Evolutionary conservation across 2,797 vertebrate genomes (phyloP), one percentile per base, ranked within the genome.

Genomic region (Luscinia megarhynchos): DNA sequence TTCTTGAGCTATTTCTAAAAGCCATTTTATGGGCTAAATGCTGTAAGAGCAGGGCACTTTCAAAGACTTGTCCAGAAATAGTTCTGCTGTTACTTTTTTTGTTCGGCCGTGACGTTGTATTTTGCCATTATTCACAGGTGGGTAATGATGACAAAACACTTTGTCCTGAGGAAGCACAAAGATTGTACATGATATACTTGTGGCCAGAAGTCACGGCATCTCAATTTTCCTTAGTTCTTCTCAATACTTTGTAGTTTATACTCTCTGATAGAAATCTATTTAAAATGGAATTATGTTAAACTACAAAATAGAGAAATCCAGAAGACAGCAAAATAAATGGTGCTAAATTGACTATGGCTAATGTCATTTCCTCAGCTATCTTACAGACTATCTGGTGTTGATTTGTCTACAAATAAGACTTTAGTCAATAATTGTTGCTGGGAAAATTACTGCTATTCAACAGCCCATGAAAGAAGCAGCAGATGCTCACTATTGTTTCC

Each of bases 1-100:
- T 45, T 36, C 34, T 84, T 90, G 40, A 87, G 43, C 36, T 94
- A 34, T 87, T 93, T 93, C 68, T 94, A 34, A 80, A 90, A 58
- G 20, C 23, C 8, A 3, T 83, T 89, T 90, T 80, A 36, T 54
- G 22, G 15, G 17, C 41, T 84, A 64, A 74, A 63, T 55, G 40
- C 20, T 78, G 23, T 83, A 43, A 72, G 61, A 62, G 22, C 29
- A 64, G 50, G 27, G 9, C 62, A 87, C 19, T 72, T 87, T 45
- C 50, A 83, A 68, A 80, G 68, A 63, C 46, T 83, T 75, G 20
- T 43, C 46, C 72, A 83, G 34, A 84, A 95, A 84, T 51, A 84
- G 45, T 82, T 93, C 43, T 73, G 20, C 48, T 75, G 27, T 68
- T 89, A 4, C 43, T 61, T 92, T 83, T 85, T 87, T 61, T 29